Evolutionary conservation across 2,797 vertebrate genomes (phyloP), one percentile per base, ranked within the genome.

Genomic region (Catostomus latipinnis): DNA sequence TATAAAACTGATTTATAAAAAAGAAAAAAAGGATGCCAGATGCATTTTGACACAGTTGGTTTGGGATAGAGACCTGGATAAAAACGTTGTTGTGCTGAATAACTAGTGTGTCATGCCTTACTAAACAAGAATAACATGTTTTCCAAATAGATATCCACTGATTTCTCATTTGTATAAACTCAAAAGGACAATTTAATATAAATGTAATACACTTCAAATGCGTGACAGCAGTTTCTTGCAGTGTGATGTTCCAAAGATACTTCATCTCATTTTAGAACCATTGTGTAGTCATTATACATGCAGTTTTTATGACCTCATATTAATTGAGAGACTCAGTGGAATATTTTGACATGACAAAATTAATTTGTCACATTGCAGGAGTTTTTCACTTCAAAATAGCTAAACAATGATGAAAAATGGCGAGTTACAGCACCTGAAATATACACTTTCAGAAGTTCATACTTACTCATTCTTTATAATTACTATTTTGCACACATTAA

Each of bases 31-130:
- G 2, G 22, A 22, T 22, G 82, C 83, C 79, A 16, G 54, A 83
- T 78, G 50, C n/a, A 72, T 68, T 88, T 86, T 90, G 89, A 90
- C 89, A 89, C 76, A 78, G 76, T 78, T 62, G 76, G 60, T 78
- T 78, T 78, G 60, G 68, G 49, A 63, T 54, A 76, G 34, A 81
- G 13, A 73, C 48, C 49, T 68, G 22, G 68, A 69, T 66, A 9
- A 58, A 62, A 73, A 34, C 2, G 34, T 34, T 34, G 48, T 82
- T 82, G 34, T 62, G 63, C 62, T 43, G 34, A 70, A 74, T 63
- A 66, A 22, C 78, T n/a, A n/a, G 61, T 78, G 62, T 61, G 70
- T 14, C 62, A 53, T 66, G 61, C 8, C n/a, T 43, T 18, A 13
- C 68, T 50, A 54, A 49, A 60, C 61, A 71, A 61, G 52, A 72